Conservation (phyloP, 1,140 invertebrate species). For the Prorops nasuta region DNA sequence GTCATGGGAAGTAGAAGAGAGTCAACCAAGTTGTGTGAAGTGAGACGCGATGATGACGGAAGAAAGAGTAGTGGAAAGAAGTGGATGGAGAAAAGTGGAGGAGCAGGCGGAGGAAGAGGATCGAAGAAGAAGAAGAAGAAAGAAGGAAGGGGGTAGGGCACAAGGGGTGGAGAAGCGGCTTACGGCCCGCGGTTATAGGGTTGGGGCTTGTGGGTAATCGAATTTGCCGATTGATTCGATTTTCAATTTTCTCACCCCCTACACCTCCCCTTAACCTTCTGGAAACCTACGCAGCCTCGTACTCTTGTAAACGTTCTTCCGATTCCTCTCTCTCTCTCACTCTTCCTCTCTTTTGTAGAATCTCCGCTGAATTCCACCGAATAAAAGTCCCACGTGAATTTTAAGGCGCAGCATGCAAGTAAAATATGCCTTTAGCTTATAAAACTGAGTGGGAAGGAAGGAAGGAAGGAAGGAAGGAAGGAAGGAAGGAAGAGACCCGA, state of each 20-base stretch:
- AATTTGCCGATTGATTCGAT: conserved; percentile 46
- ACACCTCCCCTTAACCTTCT: conserved; percentile 28
- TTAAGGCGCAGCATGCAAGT: too few species aligned
- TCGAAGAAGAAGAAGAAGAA: not conserved
- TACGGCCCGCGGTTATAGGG: conserved; percentile 34
- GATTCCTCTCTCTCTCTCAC: not conserved
- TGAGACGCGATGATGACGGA: not conserved
- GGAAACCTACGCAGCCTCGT: conserved; percentile 33
- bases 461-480: too few species aligned
- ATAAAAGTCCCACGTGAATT: too few species aligned
- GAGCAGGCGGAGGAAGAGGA: not conserved
- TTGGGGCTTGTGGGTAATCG: conserved; percentile 39
- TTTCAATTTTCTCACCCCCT: conserved; percentile 44
- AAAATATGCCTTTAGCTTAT: too few species aligned
- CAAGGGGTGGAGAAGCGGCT: conserved; percentile 1
- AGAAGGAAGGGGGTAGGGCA: not conserved
- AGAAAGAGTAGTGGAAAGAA: not conserved
- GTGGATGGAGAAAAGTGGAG: not conserved
- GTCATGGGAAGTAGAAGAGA: too few species aligned
- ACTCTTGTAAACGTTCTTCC: conserved; percentile 9
- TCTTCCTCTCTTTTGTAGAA: too few species aligned
- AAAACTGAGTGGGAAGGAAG: too few species aligned
- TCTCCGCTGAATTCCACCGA: too few species aligned
- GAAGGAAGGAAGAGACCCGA: too few species aligned
- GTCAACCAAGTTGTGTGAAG: too few species aligned